Base-by-base conservation (phyloP, 2,113 vertebrate genomes). In the Drymodes brunneopygia region DNA sequence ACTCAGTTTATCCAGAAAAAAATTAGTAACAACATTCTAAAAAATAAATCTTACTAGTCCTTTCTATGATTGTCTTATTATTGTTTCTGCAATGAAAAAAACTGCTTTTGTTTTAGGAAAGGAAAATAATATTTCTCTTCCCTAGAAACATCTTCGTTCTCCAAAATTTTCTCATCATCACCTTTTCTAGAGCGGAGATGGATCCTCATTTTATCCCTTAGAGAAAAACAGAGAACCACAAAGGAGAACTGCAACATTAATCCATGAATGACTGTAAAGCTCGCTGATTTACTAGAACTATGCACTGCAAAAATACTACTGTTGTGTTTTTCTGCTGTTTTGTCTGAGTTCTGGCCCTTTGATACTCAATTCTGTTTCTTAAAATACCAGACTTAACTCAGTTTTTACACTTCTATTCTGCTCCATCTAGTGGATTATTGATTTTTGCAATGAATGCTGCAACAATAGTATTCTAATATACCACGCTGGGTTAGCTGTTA, bases 341-440 rank as follows among this genome's bases (percentile, higher is more conserved):
- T 31, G 67, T 66, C 64, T 1, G 1, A 80, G 75, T 78, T 36
- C 47, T 53, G 25, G 48, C 54, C 80, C 71, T 94, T 73, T 84
- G 45, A 88, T 38, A 92, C 57, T 90, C 82, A 92, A 36, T 70
- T 86, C 78, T 64, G 51, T 51, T 87, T 71, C 66, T 81, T 91
- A 89, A 92, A 60, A 78, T n/a, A 86, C 31, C 83, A 90, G 33
- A 31, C 44, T 89, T 88, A 83, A 78, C 80, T 92, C 74, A 61
- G 64, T 69, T 97, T 94, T 95, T 89, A 90, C 54, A 88, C 83
- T 96, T 97, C 95, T 58, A 92, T 85, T 94, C 96, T 98, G 96
- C 96, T 97, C 97, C 97, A 97, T 97, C 97, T 97, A 97, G 94
- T 97, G 97, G 97, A 98, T 94, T 74, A 86, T 92, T 92, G 92